A percentile compares a stretch with the other conserved stretches of the same genome.
phyloP scores from a whole-genome alignment of 2,797 vertebrate species.

The Oryzias sinensis region DNA sequence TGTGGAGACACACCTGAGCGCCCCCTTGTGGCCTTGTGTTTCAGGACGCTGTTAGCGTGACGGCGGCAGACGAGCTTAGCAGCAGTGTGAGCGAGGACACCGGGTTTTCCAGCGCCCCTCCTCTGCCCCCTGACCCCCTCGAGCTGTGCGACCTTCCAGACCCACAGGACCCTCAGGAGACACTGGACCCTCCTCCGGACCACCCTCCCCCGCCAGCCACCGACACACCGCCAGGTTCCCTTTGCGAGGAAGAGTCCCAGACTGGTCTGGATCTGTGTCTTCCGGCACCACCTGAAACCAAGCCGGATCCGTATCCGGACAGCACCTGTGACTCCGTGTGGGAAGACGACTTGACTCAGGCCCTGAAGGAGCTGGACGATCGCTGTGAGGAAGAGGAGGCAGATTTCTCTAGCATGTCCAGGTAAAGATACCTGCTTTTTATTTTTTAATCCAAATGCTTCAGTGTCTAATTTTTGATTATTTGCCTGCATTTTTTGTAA shows the following conservation, averaged over 20 bases:
- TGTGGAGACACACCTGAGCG: conserved; percentile 19
- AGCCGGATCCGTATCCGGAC: conserved; percentile 65
- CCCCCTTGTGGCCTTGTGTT: conserved; percentile 38
- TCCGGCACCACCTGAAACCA: conserved; percentile 21
- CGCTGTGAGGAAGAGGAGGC: conserved; percentile 97
- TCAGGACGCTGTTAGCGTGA: conserved; percentile 85
- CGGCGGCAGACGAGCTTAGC: conserved; percentile 86
- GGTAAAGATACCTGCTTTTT: conserved; percentile 69
- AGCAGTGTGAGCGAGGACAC: conserved; percentile 90
- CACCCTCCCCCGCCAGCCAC: conserved; percentile 78
- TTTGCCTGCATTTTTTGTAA: too few species aligned
- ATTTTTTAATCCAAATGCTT: not conserved
- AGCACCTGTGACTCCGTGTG: conserved; percentile 88
- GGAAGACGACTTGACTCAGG: conserved; percentile 95
- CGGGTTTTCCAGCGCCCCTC: conserved; percentile 83
- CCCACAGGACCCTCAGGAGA: conserved; percentile 76
- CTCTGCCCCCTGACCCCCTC: conserved; percentile 81
- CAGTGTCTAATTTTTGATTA: not conserved
- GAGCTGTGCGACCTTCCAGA: conserved; percentile 85
- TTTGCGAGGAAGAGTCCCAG: conserved; percentile 82
- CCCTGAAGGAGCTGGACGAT: conserved; percentile 94
- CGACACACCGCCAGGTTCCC: conserved; percentile 86
- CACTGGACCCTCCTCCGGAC: conserved; percentile 73
- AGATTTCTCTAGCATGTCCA: conserved; percentile 91
- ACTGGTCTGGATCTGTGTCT: conserved; percentile 71